Percentiles rank a stretch among this genome's conserved stretches.
Conservation (phyloP, 2,797 vertebrate species). For the Rhyacichthys aspro region DNA sequence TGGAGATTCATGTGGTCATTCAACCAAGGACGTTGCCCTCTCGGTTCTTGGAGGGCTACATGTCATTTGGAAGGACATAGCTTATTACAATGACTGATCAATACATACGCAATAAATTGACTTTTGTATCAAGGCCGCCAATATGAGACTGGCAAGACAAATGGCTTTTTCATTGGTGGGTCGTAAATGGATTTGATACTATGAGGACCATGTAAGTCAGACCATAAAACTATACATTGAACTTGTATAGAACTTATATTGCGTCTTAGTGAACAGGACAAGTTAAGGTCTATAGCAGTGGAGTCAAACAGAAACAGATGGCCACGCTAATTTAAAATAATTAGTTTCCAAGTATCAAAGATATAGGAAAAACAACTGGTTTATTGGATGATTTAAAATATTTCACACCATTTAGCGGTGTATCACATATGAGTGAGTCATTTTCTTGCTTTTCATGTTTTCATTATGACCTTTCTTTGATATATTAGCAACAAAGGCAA, state of each 20-base stretch:
- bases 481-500: no score
- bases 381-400: no score
- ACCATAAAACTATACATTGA: conserved; percentile 5
- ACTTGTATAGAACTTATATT: not conserved
- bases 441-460: no score
- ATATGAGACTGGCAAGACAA: not conserved
- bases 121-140: conserved; percentile 1
- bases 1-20: conserved; percentile 7
- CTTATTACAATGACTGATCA: conserved; percentile 1
- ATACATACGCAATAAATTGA: conserved; percentile 3
- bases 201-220: not conserved
- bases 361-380: no score
- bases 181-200: not conserved
- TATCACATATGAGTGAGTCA: no score
- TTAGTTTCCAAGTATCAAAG: no score
- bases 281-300: not conserved
- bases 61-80: conserved; percentile 3
- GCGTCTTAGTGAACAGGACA: not conserved
- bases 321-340: no score
- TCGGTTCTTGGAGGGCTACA: not conserved
- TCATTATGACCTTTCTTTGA: no score
- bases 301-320: not conserved
- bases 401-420: no score
- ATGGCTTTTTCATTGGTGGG: not conserved
- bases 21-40: conserved; percentile 4